Evolutionary conservation across 2,113 vertebrate species (phyloP).

Genomic region (Pelecanus crispus): DNA sequence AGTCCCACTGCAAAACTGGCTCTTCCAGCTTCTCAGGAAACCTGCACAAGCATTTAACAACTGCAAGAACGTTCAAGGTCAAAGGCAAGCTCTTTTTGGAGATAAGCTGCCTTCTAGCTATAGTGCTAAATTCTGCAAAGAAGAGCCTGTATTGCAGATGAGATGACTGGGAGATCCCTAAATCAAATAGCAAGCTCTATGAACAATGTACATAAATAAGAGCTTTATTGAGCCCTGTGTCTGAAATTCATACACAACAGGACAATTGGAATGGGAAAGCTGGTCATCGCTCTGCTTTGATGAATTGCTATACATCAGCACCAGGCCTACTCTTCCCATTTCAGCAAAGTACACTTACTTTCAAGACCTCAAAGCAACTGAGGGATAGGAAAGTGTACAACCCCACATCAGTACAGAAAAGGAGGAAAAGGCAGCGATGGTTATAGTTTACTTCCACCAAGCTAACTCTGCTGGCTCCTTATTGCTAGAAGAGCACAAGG

Average conservation of each 20-base stretch:
- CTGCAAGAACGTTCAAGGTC: conserved; percentile 20
- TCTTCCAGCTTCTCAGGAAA: not conserved
- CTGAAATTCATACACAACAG: not conserved
- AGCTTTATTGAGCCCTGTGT: not conserved
- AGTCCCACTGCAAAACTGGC: not conserved
- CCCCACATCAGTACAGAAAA: not conserved
- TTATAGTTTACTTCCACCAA: not conserved
- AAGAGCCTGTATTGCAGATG: not conserved
- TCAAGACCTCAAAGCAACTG: not conserved
- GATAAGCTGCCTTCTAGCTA: not conserved
- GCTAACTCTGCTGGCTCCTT: not conserved
- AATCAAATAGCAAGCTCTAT: not conserved
- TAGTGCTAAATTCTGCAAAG: not conserved
- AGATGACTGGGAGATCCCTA: not conserved
- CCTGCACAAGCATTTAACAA: not conserved
- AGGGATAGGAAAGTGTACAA: not conserved
- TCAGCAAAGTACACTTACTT: not conserved
- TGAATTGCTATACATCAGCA: not conserved
- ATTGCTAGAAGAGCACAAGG: not conserved
- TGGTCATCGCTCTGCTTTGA: not conserved
- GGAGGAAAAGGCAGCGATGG: not conserved
- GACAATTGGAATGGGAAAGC: not conserved
- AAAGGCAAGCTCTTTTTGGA: not conserved
- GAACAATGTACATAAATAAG: not conserved
- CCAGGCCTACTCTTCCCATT: not conserved